phyloP scores from a whole-genome alignment of 2,888 invertebrate genomes.

The Pediacus dermestoides region DNA sequence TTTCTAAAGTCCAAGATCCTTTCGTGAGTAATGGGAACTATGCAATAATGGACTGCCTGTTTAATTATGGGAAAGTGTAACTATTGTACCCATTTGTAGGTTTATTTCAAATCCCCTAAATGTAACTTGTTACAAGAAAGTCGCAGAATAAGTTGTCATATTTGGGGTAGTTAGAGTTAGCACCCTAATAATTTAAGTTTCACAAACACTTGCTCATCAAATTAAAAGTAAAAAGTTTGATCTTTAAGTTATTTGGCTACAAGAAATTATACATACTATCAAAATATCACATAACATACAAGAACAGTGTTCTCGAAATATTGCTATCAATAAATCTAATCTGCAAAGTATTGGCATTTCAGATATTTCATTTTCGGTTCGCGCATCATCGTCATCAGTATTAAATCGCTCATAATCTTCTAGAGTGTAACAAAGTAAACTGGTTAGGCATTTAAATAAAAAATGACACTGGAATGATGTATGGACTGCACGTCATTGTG shows the following conservation, averaged over 20 bases:
- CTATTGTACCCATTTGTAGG: no score
- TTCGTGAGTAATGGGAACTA: conserved; percentile 4
- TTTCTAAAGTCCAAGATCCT: conserved; percentile 4
- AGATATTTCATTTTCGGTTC: conserved; percentile 9
- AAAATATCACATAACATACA: no score
- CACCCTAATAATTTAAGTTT: no score
- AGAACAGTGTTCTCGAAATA: conserved; percentile 9
- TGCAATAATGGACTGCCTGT: conserved; percentile 5
- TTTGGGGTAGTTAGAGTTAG: no score
- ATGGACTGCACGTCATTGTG: conserved; percentile 37
- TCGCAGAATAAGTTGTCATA: no score
- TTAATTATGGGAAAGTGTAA: conserved; percentile 4
- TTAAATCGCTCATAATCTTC: conserved; percentile 19
- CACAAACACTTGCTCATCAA: no score
- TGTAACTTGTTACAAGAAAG: no score
- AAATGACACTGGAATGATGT: conserved; percentile 35
- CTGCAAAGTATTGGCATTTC: conserved; percentile 14
- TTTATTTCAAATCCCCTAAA: no score
- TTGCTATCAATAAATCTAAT: conserved; percentile 11
- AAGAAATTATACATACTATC: no score
- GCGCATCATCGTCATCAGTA: conserved; percentile 15
- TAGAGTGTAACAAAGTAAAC: conserved; percentile 17
- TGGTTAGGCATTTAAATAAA: conserved; percentile 25
- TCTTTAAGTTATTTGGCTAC: no score
- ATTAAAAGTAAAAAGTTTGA: no score